Conservation (phyloP, 2,888 invertebrate species). For the Helleia helle region DNA sequence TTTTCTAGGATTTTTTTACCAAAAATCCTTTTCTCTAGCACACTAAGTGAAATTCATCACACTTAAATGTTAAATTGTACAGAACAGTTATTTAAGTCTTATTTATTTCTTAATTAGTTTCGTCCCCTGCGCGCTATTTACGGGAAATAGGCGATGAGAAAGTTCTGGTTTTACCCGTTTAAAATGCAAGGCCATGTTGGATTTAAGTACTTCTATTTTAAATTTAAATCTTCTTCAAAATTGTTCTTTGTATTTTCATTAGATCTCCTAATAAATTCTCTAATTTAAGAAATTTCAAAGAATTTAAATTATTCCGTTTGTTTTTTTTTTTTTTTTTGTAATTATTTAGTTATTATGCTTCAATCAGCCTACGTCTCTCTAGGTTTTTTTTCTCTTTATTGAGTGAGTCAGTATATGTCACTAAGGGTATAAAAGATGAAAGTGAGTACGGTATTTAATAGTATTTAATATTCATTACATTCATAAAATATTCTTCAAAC, state of each 20-base stretch:
- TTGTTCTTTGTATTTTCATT: neutral
- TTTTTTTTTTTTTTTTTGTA: no score
- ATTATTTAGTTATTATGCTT: no score
- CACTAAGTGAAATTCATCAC: no score
- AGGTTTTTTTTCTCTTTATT: no score
- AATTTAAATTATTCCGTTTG: no score
- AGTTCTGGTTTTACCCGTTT: slow-evolving; percentile 10
- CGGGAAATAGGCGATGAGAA: neutral
- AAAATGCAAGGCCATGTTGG: slow-evolving; percentile 14
- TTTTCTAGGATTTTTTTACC: neutral
- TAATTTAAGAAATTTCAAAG: slow-evolving; percentile 1
- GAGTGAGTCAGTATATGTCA: no score
- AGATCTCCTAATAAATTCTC: neutral
- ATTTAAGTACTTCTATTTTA: slow-evolving; percentile 14
- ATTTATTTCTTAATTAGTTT: slow-evolving; percentile 5
- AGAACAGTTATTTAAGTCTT: neutral
- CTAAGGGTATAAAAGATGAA: no score
- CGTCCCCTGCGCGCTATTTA: slow-evolving; percentile 1
- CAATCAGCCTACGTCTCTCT: no score
- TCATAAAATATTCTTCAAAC: no score
- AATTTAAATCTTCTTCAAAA: slow-evolving; percentile 10
- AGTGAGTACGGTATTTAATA: no score
- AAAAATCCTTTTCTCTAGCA: no score
- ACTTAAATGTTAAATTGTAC: neutral
- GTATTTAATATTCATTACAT: no score